A percentile compares a stretch with the other conserved stretches of the same genome.
Conservation (phyloP, 92 coral and sea anemone genomes). For the Palythoa grandis region DNA sequence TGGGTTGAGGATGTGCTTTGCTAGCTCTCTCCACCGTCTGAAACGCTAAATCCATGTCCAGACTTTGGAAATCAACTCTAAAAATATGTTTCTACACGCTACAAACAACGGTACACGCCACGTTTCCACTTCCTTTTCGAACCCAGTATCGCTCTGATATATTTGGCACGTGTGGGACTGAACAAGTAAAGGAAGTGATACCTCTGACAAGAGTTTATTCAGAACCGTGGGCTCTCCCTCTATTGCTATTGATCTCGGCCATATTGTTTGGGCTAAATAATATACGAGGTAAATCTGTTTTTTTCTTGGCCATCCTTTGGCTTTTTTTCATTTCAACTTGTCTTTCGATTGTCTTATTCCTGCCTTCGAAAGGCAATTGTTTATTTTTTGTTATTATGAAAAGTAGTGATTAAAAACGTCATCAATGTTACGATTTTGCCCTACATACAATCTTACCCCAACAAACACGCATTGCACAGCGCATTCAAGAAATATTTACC, state of each 20-base stretch:
- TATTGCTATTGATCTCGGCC: constrained; percentile 57
- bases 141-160: not conserved
- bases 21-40: constrained; percentile 74
- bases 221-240: constrained; percentile 64
- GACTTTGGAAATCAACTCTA: not conserved
- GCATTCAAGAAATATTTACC: too few species aligned
- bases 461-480: too few species aligned
- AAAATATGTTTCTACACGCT: not conserved
- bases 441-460: not conserved
- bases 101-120: constrained; percentile 6
- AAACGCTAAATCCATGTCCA: constrained; percentile 69
- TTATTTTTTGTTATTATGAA: not conserved
- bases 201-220: constrained; percentile 31
- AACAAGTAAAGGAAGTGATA: not conserved
- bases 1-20: constrained; percentile 79
- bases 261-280: constrained; percentile 54
- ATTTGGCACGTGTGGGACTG: not conserved
- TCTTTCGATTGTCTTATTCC: not conserved
- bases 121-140: constrained; percentile 12
- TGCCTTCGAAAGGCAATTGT: not conserved
- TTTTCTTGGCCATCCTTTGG: constrained; percentile 9
- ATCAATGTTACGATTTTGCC: not conserved
- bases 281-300: constrained; percentile 52
- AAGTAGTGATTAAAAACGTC: not conserved
- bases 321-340: not conserved